Evolutionary conservation across 2,888 invertebrate species (phyloP), one percentile per base, ranked within the genome.

Genomic region (Dastarcus helophoroides): DNA sequence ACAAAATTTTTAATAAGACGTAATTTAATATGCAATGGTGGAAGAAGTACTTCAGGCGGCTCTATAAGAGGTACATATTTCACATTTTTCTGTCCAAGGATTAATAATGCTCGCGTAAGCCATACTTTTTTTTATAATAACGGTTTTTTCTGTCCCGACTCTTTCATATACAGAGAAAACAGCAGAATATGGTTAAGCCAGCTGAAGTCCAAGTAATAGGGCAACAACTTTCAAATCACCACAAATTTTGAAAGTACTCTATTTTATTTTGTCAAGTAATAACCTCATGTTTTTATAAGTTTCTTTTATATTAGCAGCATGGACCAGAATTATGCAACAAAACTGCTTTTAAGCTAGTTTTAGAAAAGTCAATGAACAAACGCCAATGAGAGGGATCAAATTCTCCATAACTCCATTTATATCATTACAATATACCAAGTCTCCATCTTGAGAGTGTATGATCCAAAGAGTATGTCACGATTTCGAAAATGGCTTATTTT

Each of bases 1-100:
- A 23, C 24, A 23, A 23, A 6, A 23, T 23, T 23, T 9, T 23
- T 23, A 6, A 23, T 23, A 6, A 23, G 10, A 6, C 6, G 8
- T 23, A 23, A 23, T 23, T 23, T 23, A 12, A 23, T 23, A 9
- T 23, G 24, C 24, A 23, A 23, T 23, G 24, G 24, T 23, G 24
- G 24, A 8, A 23, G 10, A 23, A 23, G 6, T 9, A 23, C 9
- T 8, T 23, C 10, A 23, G 7, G 6, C 10, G 24, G 24, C 24
- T 23, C 24, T 23, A 23, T 10, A 23, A 23, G 24, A 9, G 24
- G 24, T 23, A 23, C 7, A 23, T 23, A 23, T 10, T 23, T 23
- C 10, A 23, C 7, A 23, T 7, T 23, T 23, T 23, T 23, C 10
- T 23, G 6, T 8, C 9, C 24, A 5, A 11, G 24, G 10, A 23